Evolutionary conservation across 1,140 invertebrate genomes (phyloP), one percentile per base, ranked within the genome.

Genomic region (Drosophila saltans): DNA sequence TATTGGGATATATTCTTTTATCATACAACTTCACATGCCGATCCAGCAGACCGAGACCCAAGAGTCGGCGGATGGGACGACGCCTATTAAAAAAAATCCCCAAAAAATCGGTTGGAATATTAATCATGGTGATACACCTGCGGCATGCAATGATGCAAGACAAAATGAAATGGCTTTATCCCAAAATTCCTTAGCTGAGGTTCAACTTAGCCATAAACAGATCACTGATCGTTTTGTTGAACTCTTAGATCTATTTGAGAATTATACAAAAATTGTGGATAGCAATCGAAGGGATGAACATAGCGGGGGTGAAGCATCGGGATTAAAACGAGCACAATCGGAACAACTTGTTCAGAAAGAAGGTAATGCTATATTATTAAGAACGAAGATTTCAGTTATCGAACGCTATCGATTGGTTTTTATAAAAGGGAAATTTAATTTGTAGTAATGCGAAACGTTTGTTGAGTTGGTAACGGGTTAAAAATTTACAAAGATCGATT

Each of bases 191-290:
- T 57, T 84, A 43, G n/a, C 55, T n/a, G 75, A 82, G 8, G 45
- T 80, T 9, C 75, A 88, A 5, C 41, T 80, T 2, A 88, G 68
- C 16, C 80, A 89, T 58, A 72, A 66, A 10, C 74, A 78, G 16
- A 88, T 88, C 11, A 74, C 55, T 4, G 66, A 81, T 36, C 72
- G 81, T 5, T 88, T 88, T 43, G 48, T 48, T 1, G 84, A 88
- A 11, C 74, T 88, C 8, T 66, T 88, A 2, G 71, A 68, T 24
- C 52, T 89, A 4, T 78, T 89, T 6, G 84, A 89, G 33, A 67
- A 66, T 11, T 85, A 89, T 52, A 63, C 71, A 6, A 68, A 65
- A 21, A 61, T 84, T 21, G 43, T 84, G 8, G 55, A 73, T 4
- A 75, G 2, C 28, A 71, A 73, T n/a, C 57, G 78, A 28, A 78